Base-by-base conservation (phyloP, 2,113 vertebrate species). In the Mustelus asterias region DNA sequence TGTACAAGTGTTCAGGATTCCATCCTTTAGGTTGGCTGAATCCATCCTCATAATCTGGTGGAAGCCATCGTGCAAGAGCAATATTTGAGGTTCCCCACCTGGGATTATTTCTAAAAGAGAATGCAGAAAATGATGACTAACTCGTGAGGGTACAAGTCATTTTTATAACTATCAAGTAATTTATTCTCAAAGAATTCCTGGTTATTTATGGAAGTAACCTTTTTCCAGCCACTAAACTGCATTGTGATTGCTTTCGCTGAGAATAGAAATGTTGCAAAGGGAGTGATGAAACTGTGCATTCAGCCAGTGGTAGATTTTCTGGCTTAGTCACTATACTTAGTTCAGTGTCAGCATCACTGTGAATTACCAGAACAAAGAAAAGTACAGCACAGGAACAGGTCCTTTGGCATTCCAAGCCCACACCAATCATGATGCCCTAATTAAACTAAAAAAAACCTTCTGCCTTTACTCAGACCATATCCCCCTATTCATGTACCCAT, bases 81-180 rank as follows among this genome's bases (percentile, higher is more conserved):
- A 96, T 98, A 96, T 98, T 98, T 96, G 98, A 98, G 96, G 98
- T 98, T 90, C 99, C 99, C 99, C 99, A 99, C 60, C 97, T 96
- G 96, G 98, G 98, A 96, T 99, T 98, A 88, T 98, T 97, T 96
- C 99, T 99, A 96, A 2, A 96, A 85, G 96, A 96, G 96, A 72
- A 95, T 95, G 67, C 26, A 95, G 16, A 93, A 10, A 72, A 72
- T 7, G 22, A 18, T 44, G 41, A 9, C 83, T 72, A 58, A 92
- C 1, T 63, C 14, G 54, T 63, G 88, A 63, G 88, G 1, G 29
- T 0, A 11, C 18, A 11, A 2, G 13, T 60, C 20, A 1, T 65
- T 65, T 90, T 65, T 65, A n/a, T 41, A 37, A 58, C 18, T 41
- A 33, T 88, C 0, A 44, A 0, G 44, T 29, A 4, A 48, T n/a